phyloP scores from a whole-genome alignment of 1,140 invertebrate species.

The Brachionus rotundiformis region DNA sequence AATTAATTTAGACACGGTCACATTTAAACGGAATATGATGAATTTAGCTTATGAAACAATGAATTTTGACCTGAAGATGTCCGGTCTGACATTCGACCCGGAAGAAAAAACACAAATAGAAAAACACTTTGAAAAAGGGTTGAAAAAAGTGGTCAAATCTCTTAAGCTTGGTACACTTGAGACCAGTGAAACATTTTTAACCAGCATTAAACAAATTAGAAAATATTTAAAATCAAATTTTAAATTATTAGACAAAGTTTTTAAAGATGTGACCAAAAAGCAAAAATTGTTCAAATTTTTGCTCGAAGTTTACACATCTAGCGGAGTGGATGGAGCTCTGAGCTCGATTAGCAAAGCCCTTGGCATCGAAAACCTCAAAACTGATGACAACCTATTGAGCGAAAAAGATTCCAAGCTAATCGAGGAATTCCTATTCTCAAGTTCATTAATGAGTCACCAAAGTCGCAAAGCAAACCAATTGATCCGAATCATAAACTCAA shows the following conservation, averaged over 20 bases:
- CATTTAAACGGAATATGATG: not conserved
- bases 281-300: constrained; percentile 12
- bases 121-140: not conserved
- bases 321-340: not conserved
- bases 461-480: not conserved
- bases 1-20: not conserved
- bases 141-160: not conserved
- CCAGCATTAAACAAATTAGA: not conserved
- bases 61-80: constrained; percentile 8
- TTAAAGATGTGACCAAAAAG: not conserved
- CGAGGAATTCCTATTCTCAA: not conserved
- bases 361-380: not conserved
- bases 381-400: not conserved
- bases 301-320: not conserved
- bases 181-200: not conserved
- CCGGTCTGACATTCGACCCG: not conserved
- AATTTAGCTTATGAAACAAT: not conserved
- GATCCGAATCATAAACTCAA: not conserved
- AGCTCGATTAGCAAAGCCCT: not conserved
- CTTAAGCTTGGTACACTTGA: not conserved
- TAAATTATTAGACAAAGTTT: not conserved
- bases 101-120: constrained; percentile 20
- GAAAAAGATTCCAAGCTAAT: constrained; percentile 12
- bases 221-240: not conserved
- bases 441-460: not conserved